A percentile compares a stretch with the other conserved stretches of the same genome.
Conservation (phyloP, 2,113 vertebrate genomes). For the Heptranchias perlo region DNA sequence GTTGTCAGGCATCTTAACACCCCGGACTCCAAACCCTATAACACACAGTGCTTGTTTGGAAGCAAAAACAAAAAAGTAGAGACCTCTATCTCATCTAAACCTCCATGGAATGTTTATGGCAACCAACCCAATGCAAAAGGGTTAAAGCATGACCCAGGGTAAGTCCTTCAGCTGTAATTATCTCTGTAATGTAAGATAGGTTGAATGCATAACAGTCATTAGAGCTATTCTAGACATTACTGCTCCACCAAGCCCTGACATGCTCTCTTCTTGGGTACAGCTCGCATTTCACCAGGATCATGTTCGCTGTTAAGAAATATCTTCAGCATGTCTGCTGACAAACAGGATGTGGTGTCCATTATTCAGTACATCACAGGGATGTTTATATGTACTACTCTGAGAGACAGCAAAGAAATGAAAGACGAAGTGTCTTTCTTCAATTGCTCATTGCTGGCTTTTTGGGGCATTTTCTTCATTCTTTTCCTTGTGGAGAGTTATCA, state of each 20-base stretch:
- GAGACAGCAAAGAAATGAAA: background rate
- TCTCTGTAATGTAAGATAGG: conserved; percentile 52
- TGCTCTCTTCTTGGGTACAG: conserved; percentile 47
- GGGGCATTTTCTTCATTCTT: background rate
- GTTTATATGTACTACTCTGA: conserved; percentile 3
- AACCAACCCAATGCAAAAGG: conserved; percentile 42
- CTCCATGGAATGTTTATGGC: conserved; percentile 34
- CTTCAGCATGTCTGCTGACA: conserved; percentile 51
- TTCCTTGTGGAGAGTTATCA: background rate
- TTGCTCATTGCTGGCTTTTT: background rate
- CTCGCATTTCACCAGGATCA: conserved; percentile 50
- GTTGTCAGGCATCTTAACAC: conserved; percentile 21
- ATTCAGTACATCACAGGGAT: conserved; percentile 2
- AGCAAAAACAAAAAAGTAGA: background rate
- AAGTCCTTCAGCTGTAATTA: conserved; percentile 51
- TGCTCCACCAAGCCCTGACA: conserved; percentile 56
- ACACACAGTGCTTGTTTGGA: background rate
- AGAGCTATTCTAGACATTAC: conserved; percentile 52
- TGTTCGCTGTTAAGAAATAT: conserved; percentile 42
- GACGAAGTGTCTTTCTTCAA: background rate
- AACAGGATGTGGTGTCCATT: conserved; percentile 48
- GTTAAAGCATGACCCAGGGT: conserved; percentile 50
- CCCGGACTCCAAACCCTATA: background rate
- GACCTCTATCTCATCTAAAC: conserved; percentile 24
- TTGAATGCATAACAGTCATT: conserved; percentile 47